Base-by-base conservation (phyloP, 2,888 invertebrate genomes). In the Conomelus anceps region DNA sequence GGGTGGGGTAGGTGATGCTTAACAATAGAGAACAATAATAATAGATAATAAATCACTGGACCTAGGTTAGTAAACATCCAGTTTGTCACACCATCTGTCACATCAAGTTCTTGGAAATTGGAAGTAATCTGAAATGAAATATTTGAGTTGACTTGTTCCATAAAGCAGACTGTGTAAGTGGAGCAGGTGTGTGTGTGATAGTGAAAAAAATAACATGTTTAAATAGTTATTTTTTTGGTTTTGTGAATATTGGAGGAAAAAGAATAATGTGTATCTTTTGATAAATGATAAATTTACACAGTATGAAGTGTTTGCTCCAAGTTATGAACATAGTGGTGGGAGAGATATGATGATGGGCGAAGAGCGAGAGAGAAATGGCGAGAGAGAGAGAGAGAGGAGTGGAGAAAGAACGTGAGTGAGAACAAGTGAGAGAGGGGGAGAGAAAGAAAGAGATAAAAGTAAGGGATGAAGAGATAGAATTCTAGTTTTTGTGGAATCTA, bases 191-290 rank as follows among this genome's bases (percentile, higher is more conserved):
- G 34, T 34, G n/a, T 63, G 63, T 63, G 13, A n/a, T 63, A n/a
- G 63, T 63, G 63, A n/a, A 1, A 63, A 63, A 63, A n/a, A 23
- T n/a, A 29, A 87, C 26, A 87, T 29, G n/a, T 22, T 41, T 87
- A 29, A 23, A 85, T 22, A 86, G 17, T 84, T 84, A 89, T 84
- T 24, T 29, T 41, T 89, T 84, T 89, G 34, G 87, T 22, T 89
- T 7, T 24, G 87, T 29, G 34, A 85, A 63, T 22, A 89, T 23
- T 89, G 89, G 26, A 85, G 41, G 22, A 41, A 23, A n/a, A 6
- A 20, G 88, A 24, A 87, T 86, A 88, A 85, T 88, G 22, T 86
- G 89, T 63, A 23, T 86, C n/a, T 89, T 88, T 90, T 85, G 85
- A 26, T 84, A 23, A 24, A 86, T 85, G 85, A 26, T 84, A 23